A percentile compares a stretch with the other conserved stretches of the same genome.
Conservation (phyloP, 2,888 invertebrate genomes). For the Mechanitis messenoides region DNA sequence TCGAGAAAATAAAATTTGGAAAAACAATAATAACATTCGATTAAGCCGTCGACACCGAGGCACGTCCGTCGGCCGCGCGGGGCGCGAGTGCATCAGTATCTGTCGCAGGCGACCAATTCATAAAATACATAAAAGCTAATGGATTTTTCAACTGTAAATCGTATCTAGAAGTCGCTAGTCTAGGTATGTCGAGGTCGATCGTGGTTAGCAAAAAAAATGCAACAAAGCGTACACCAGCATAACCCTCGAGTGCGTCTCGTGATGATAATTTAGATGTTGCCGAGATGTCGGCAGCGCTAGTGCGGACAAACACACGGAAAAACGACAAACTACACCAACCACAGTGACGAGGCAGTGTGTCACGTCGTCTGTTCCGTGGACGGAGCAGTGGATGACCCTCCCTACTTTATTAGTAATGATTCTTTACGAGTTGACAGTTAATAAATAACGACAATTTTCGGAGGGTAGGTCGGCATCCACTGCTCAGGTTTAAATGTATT, state of each 20-base stretch:
- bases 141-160: no score
- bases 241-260: conserved; percentile 33
- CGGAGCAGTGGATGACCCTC: no score
- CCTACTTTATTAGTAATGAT: not conserved
- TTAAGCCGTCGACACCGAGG: no score
- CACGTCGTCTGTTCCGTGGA: no score
- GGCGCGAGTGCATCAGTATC: no score
- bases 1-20: conserved; percentile 11
- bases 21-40: not conserved
- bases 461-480: conserved; percentile 14
- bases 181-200: conserved; percentile 24
- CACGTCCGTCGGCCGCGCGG: no score
- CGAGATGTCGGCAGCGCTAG: conserved; percentile 47
- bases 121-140: no score
- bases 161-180: not conserved
- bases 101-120: no score
- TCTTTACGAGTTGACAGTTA: not conserved
- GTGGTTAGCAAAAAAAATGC: conserved; percentile 23
- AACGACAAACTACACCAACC: no score
- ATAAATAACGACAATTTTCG: not conserved
- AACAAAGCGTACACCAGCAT: conserved; percentile 46
- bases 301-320: conserved; percentile 35
- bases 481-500: conserved; percentile 53
- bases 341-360: no score
- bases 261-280: conserved; percentile 22